Evolutionary conservation across 2,113 vertebrate species (phyloP).

Genomic region (Coregonus clupeaformis): DNA sequence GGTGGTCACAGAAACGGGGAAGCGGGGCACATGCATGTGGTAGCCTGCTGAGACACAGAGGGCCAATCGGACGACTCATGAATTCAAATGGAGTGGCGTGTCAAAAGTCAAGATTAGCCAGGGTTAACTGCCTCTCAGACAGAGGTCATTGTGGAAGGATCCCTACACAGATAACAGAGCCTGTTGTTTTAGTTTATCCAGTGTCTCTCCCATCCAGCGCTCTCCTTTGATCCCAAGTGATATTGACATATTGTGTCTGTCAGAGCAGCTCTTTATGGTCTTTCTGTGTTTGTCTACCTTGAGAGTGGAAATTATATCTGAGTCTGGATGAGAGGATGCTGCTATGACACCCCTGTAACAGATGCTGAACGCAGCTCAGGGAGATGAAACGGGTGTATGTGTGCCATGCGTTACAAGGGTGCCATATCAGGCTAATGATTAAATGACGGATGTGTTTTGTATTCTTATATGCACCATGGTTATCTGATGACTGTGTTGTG

Average conservation of each 20-base stretch:
- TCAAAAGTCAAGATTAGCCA: constrained; percentile 38
- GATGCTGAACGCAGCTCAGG: constrained; percentile 24
- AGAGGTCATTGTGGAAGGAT: background rate
- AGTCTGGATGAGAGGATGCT: constrained; percentile 26
- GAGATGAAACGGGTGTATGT: background rate
- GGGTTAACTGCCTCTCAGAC: background rate
- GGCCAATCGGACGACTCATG: constrained; percentile 21
- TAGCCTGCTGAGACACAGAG: constrained; percentile 6
- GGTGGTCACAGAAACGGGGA: constrained; percentile 45
- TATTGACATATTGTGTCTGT: constrained; percentile 6
- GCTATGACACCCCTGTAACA: constrained; percentile 25
- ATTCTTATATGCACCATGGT: background rate
- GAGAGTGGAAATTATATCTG: constrained; percentile 20
- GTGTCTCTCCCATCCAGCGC: background rate
- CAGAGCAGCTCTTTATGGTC: background rate
- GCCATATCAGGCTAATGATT: constrained; percentile 2
- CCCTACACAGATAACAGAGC: background rate
- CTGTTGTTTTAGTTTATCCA: background rate
- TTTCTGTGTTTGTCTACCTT: constrained; percentile 11
- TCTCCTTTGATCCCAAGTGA: constrained; percentile 3
- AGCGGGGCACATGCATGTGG: constrained; percentile 16
- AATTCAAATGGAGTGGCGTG: constrained; percentile 46
- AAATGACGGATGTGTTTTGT: constrained; percentile 20
- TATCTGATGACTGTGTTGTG: background rate
- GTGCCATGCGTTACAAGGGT: background rate